phyloP scores from a whole-genome alignment of 2,113 vertebrate genomes.

The Megaleporinus macrocephalus region DNA sequence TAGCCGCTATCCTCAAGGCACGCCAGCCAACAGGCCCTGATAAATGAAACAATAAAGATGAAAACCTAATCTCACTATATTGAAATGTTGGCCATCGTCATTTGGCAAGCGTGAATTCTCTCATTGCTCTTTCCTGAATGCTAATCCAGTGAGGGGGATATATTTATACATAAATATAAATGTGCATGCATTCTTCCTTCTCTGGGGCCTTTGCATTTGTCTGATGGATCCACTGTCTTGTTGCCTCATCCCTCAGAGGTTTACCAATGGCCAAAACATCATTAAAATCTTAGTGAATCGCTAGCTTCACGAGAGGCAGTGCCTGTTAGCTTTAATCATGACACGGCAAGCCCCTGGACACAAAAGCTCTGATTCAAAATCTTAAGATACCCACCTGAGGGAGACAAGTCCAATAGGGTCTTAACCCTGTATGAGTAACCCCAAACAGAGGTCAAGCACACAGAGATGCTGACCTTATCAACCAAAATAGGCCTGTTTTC shows the following conservation, averaged over 20 bases:
- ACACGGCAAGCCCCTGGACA: conserved; percentile 30
- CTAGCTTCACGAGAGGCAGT: conserved; percentile 31
- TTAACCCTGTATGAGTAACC: conserved; percentile 39
- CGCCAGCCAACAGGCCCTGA: conserved; percentile 44
- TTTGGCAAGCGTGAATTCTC: conserved; percentile 46
- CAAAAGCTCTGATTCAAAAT: conserved; percentile 40
- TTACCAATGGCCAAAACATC: conserved; percentile 53
- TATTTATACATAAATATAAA: conserved; percentile 45
- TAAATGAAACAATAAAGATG: conserved; percentile 57
- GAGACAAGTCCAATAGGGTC: conserved; percentile 44
- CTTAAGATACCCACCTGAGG: conserved; percentile 36
- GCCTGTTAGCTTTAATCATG: conserved; percentile 47
- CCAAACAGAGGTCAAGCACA: conserved; percentile 34
- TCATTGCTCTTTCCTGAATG: conserved; percentile 44
- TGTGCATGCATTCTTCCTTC: conserved; percentile 40
- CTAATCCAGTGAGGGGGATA: conserved; percentile 39
- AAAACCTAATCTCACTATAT: conserved; percentile 55
- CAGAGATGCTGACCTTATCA: conserved; percentile 30
- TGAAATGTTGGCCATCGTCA: conserved; percentile 55
- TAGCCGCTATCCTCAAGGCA: conserved; percentile 41
- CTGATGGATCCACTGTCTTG: conserved; percentile 55
- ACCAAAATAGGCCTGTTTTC: conserved; percentile 5
- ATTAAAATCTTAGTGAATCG: conserved; percentile 54
- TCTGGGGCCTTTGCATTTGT: conserved; percentile 39
- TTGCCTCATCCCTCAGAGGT: conserved; percentile 47